Evolutionary conservation across 2,797 vertebrate genomes (phyloP).

Genomic region (Xerus rutilus): DNA sequence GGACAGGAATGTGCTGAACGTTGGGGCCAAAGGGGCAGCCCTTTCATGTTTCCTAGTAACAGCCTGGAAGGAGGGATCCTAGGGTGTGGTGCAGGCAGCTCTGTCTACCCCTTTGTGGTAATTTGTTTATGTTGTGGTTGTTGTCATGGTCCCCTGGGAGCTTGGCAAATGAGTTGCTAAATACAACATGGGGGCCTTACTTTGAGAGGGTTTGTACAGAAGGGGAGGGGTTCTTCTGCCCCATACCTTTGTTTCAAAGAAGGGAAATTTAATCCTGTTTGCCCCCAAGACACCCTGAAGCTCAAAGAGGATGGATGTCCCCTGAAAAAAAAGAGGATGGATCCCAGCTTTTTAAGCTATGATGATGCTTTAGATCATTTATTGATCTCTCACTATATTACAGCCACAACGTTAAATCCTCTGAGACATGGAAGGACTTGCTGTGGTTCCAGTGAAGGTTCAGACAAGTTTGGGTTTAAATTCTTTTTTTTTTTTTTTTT

Average conservation of each 20-base stretch:
- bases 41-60: constrained; percentile 31
- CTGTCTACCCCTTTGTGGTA: background rate
- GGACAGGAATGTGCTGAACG: background rate
- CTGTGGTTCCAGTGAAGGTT: background rate
- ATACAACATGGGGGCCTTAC: background rate
- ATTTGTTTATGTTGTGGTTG: constrained; percentile 6
- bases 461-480: background rate
- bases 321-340: too few species aligned
- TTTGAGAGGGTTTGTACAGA: background rate
- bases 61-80: background rate
- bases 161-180: constrained; percentile 23
- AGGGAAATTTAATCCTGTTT: background rate
- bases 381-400: background rate
- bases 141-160: constrained; percentile 58
- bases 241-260: background rate
- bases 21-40: background rate
- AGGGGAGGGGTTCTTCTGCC: background rate
- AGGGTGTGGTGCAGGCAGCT: background rate
- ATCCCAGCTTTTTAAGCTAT: background rate
- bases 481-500: background rate
- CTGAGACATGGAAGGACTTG: background rate
- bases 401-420: background rate
- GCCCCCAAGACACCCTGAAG: background rate
- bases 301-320: too few species aligned
- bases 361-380: background rate